A percentile compares a stretch with the other conserved stretches of the same genome.
Conservation (phyloP, 2,113 vertebrate genomes). For the Stegostoma tigrinum region DNA sequence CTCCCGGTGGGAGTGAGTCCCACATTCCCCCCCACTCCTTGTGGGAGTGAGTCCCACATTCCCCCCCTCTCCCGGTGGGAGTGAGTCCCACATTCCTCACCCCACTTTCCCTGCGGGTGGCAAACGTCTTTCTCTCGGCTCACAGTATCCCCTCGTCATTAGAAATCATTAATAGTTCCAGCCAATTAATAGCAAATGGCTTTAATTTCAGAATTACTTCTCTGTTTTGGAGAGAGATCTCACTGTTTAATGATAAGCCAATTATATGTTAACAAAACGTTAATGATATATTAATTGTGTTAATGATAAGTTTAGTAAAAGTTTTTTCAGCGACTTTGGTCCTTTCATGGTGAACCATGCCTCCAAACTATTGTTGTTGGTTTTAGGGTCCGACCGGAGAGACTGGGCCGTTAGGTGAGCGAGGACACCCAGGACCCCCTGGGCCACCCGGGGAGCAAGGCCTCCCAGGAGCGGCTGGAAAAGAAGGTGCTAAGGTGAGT, state of each 20-base stretch:
- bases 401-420: conserved; percentile 72
- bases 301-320: neutral
- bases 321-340: neutral
- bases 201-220: neutral
- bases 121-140: no score
- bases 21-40: no score
- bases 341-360: neutral
- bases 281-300: no score
- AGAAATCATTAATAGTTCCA: neutral
- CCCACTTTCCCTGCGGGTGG: no score
- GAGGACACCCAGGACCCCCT: conserved; percentile 80
- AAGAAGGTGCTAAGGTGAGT: conserved; percentile 80
- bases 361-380: neutral
- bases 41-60: no score
- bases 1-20: no score
- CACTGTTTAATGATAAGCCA: no score
- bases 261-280: no score
- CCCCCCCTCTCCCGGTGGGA: no score
- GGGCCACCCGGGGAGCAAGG: conserved; percentile 85
- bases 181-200: neutral
- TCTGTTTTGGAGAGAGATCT: neutral
- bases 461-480: conserved; percentile 74
- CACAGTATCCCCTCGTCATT: neutral
- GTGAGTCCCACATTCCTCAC: no score
- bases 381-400: conserved; percentile 55